Evolutionary conservation across 2,888 invertebrate genomes (phyloP), one percentile per base, ranked within the genome.

Genomic region (Mythimna impura): DNA sequence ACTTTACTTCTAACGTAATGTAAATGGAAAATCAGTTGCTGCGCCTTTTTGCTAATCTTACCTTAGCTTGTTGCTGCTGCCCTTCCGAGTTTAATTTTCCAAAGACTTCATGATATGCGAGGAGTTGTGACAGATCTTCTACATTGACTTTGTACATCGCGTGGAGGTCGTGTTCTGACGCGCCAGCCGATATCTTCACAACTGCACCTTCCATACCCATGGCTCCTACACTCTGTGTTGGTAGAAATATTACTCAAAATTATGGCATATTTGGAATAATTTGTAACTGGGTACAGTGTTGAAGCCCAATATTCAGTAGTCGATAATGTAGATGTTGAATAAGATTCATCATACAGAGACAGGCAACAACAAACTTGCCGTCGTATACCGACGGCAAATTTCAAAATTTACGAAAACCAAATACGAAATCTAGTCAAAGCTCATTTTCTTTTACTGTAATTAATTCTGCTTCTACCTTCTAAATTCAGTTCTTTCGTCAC

Each of bases 61-160:
- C 95, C 91, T 95, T 95, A 47, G 93, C 85, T 77, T 93, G 93
- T 61, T 85, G 89, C 78, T 86, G 89, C 82, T 94, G 94, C n/a
- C 93, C 93, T 52, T 95, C 96, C 0, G 94, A 83, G 72, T 94
- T 95, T 22, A 96, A 92, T 89, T 96, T 96, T 3, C 96, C 96
- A 71, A 94, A 98, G 61, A 98, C 98, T 93, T 98, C 98, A 90
- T 98, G 98, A 93, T 98, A 98, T 57, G 98, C 98, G 81, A 98
- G 95, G 83, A 98, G 94, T 89, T 98, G 98, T 84, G 98, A 98
- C 70, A 98, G 97, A 89, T 98, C 98, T 91, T 98, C 98, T 10
- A 98, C 98, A 91, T 98, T 98, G 75, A 97, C 97, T 95, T 98
- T 98, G 90, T 98, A 98, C 97, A 98, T 98, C 90, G 97, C 98